phyloP scores from a whole-genome alignment of 2,888 invertebrate species.

The Andrena dorsata region DNA sequence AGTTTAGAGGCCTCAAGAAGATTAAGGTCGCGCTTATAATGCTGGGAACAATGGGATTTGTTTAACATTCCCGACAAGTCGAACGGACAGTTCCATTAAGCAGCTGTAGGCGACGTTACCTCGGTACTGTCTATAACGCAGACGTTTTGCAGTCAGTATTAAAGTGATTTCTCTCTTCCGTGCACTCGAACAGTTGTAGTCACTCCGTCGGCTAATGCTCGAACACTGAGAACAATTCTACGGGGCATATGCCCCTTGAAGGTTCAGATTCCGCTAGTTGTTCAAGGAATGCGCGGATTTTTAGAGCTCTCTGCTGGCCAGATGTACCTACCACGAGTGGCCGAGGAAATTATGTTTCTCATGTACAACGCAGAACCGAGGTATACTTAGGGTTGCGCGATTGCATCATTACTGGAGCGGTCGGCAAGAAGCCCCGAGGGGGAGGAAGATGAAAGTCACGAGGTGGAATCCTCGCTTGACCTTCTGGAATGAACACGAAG shows the following conservation, averaged over 20 bases:
- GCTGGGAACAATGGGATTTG: constrained; percentile 35
- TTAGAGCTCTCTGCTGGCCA: not conserved
- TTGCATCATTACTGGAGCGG: constrained; percentile 73
- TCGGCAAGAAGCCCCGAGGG: constrained; percentile 32
- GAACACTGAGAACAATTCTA: too few relatives aligned
- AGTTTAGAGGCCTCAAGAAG: constrained; percentile 2
- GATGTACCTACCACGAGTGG: not conserved
- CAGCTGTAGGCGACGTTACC: not conserved
- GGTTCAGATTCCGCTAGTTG: not conserved
- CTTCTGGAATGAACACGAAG: constrained; percentile 39
- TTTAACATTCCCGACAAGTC: not conserved
- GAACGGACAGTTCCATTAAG: not conserved
- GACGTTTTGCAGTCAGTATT: too few relatives aligned
- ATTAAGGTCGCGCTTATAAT: constrained; percentile 26
- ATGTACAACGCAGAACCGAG: constrained; percentile 26
- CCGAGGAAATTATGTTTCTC: constrained; percentile 47
- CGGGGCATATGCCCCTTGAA: not conserved
- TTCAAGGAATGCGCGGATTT: not conserved
- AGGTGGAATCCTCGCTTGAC: constrained; percentile 48
- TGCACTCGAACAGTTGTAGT: not conserved
- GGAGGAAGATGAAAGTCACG: constrained; percentile 20
- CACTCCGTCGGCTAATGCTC: too few relatives aligned
- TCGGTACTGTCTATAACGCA: not conserved
- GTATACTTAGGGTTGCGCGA: constrained; percentile 43
- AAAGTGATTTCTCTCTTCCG: too few relatives aligned